Conservation (phyloP, 1,140 invertebrate species). For the Drosophila nikananu region DNA sequence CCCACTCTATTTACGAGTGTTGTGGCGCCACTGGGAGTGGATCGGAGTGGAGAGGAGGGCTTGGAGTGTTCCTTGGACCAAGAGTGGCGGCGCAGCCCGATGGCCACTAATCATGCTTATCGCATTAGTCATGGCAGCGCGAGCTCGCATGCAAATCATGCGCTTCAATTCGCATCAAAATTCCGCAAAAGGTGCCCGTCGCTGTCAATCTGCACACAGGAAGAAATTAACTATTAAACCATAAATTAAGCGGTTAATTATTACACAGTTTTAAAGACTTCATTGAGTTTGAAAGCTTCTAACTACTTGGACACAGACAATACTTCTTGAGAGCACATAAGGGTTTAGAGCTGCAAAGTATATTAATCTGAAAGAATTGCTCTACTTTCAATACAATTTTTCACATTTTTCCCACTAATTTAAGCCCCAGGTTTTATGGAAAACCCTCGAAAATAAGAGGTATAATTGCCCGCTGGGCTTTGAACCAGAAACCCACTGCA, state of each 20-base stretch:
- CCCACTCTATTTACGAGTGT: slow-evolving; percentile 48
- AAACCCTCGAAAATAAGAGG: neutral
- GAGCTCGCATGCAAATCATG: slow-evolving; percentile 78
- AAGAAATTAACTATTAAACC: slow-evolving; percentile 18
- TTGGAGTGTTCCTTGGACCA: slow-evolving; percentile 6
- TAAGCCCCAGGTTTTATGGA: neutral
- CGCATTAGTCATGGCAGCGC: slow-evolving; percentile 79
- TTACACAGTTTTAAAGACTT: neutral
- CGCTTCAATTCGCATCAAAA: slow-evolving; percentile 79
- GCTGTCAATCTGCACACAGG: slow-evolving; percentile 69
- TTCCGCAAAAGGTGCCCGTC: slow-evolving; percentile 56
- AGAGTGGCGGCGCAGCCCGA: slow-evolving; percentile 20
- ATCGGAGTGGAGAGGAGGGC: slow-evolving; percentile 3
- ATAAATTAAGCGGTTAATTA: neutral
- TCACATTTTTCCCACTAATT: no score
- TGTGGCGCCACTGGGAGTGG: slow-evolving; percentile 61
- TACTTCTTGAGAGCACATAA: no score
- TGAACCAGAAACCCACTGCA: slow-evolving; percentile 12
- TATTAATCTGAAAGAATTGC: no score
- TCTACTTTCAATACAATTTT: no score
- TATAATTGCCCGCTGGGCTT: slow-evolving; percentile 1
- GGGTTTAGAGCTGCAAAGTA: no score
- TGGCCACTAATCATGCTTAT: slow-evolving; percentile 82
- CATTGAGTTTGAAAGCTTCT: neutral
- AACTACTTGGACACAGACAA: neutral